phyloP scores from a whole-genome alignment of 2,113 vertebrate species.

The Rana temporaria region DNA sequence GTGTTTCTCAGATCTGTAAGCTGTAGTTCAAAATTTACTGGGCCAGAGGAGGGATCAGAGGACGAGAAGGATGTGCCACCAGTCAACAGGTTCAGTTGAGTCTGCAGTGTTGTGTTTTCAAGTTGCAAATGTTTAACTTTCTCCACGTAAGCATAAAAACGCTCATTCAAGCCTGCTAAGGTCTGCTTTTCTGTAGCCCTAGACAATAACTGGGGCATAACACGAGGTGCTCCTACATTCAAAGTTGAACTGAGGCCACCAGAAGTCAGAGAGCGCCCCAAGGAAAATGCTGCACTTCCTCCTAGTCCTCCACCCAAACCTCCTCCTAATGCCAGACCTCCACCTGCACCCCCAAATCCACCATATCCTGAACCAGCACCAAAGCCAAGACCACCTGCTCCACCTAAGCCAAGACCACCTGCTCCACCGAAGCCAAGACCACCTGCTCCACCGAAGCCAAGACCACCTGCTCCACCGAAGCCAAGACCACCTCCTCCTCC shows the following conservation, averaged over 20 bases:
- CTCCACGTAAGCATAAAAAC: constrained; percentile 66
- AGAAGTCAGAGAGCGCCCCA: constrained; percentile 65
- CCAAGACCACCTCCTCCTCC: constrained; percentile 40
- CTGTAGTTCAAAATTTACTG: constrained; percentile 65
- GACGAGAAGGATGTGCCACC: constrained; percentile 62
- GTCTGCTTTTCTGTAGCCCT: constrained; percentile 66
- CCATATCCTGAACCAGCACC: not conserved
- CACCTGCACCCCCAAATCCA: constrained; percentile 6
- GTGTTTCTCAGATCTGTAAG: constrained; percentile 64
- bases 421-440: not conserved
- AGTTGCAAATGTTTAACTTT: constrained; percentile 66
- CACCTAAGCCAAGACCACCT: not conserved
- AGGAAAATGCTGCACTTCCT: constrained; percentile 64
- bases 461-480: not conserved
- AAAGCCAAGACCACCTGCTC: not conserved
- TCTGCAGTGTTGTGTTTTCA: constrained; percentile 67
- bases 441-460: not conserved
- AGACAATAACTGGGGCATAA: constrained; percentile 58
- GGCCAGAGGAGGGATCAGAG: constrained; percentile 52
- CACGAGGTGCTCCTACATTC: constrained; percentile 34
- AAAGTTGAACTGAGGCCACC: constrained; percentile 62
- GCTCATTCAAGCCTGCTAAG: constrained; percentile 65
- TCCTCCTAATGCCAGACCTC: not conserved
- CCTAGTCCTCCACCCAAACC: constrained; percentile 38
- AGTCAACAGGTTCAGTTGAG: constrained; percentile 66